These are phyloP conservation scores for Aphelenchoides fujianensis DNA, from an alignment of 1,140 invertebrate genomes.

Conservation along the genomic window DNA sequence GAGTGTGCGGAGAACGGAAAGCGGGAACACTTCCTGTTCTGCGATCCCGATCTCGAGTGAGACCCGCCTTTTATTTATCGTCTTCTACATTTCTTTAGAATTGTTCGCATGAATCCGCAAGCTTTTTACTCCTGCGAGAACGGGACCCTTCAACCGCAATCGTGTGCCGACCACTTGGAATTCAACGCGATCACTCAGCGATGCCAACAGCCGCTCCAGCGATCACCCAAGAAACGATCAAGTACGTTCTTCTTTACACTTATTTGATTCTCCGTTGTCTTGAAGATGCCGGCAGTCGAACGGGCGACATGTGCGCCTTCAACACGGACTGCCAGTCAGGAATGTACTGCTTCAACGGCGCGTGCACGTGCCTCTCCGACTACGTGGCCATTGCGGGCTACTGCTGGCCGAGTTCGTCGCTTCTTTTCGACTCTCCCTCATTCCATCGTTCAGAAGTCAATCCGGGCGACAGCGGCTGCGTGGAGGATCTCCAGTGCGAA, in stretches of 20 bases:
- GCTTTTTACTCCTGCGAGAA: conserved; percentile 2
- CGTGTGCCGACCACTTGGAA: neutral
- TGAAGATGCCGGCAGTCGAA: conserved; percentile 25
- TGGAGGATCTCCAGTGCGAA: conserved; percentile 56
- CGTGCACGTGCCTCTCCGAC: conserved; percentile 55
- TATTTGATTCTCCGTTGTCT: neutral
- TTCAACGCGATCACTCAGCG: conserved; percentile 4
- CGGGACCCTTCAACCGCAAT: neutral
- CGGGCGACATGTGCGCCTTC: conserved; percentile 45
- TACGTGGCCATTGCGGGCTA: conserved; percentile 60
- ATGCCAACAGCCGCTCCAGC: neutral
- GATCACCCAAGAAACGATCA: neutral
- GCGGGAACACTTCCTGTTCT: conserved; percentile 1
- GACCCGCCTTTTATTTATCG: neutral
- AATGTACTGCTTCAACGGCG: conserved; percentile 59
- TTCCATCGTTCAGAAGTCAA: conserved; percentile 49
- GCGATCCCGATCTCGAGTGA: conserved; percentile 14
- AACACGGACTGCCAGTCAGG: conserved; percentile 53
- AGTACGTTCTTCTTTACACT: neutral
- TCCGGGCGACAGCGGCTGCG: conserved; percentile 56
- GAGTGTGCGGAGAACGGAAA: conserved; percentile 3
- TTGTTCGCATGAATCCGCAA: conserved; percentile 10
- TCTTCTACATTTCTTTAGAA: conserved; percentile 11
- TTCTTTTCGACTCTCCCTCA: conserved; percentile 21
- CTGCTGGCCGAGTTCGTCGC: conserved; percentile 55